These are phyloP conservation scores for Lepidothrix coronata DNA, from an alignment of 2,113 vertebrate genomes.

Conservation along the genomic window DNA sequence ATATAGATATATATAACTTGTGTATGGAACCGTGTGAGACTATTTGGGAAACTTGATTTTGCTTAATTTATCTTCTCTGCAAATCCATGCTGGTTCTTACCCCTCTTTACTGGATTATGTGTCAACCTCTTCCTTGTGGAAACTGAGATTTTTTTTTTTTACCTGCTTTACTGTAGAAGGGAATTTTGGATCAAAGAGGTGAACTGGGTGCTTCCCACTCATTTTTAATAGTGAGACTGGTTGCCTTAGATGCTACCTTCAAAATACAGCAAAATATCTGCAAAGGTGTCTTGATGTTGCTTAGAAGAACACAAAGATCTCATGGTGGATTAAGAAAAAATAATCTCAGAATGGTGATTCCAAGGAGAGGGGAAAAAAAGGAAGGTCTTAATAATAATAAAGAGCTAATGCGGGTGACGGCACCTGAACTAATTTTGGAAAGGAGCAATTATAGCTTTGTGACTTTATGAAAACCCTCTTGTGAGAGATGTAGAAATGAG, in stretches of 20 bases:
- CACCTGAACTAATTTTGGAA: not conserved
- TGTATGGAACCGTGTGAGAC: accelerated
- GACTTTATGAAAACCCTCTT: not conserved
- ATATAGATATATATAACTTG: not conserved
- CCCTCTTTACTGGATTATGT: not conserved
- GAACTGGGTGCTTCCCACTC: not conserved
- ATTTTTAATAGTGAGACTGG: not conserved
- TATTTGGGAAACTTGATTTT: not conserved
- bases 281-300: not conserved
- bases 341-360: not conserved
- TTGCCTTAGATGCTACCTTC: not conserved
- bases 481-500: not conserved
- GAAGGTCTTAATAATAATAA: not conserved
- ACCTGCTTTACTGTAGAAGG: not conserved
- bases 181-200: not conserved
- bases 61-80: not conserved
- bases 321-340: not conserved
- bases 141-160: not conserved
- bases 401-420: not conserved
- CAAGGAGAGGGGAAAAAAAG: not conserved
- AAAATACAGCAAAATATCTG: not conserved
- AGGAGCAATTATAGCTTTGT: not conserved
- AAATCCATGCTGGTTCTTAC: not conserved
- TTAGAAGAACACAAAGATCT: not conserved
- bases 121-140: not conserved